Conservation (phyloP, 2,113 vertebrate genomes). For the Tragelaphus buxtoni region DNA sequence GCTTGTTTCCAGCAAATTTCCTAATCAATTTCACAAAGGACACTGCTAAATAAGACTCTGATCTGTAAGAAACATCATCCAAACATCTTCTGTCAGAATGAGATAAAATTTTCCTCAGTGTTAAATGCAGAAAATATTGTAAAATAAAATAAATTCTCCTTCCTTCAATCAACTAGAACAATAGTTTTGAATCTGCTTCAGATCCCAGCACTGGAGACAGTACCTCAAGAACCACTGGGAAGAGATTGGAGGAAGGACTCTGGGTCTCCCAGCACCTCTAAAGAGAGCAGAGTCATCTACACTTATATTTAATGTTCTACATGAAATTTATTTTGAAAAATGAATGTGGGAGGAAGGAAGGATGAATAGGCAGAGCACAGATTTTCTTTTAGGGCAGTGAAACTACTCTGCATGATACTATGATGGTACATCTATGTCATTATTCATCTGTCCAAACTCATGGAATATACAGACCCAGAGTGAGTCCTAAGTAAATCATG, state of each 20-base stretch:
- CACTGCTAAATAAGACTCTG: neutral
- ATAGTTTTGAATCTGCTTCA: neutral
- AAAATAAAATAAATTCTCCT: neutral
- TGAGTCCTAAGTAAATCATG: neutral
- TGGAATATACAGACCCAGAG: neutral
- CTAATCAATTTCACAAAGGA: neutral
- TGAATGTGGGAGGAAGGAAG: neutral
- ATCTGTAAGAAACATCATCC: neutral
- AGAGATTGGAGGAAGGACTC: neutral
- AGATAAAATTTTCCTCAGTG: neutral
- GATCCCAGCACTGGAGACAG: neutral
- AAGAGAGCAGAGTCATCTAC: neutral
- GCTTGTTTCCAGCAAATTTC: neutral
- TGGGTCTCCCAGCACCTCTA: neutral
- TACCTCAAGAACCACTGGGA: neutral
- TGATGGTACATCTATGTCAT: neutral
- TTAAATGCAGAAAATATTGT: neutral
- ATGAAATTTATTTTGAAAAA: neutral
- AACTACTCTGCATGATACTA: neutral
- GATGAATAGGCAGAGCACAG: neutral
- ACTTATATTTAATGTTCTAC: neutral
- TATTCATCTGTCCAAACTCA: neutral
- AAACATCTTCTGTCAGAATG: neutral
- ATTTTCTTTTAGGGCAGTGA: neutral
- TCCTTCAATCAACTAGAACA: neutral